Base-by-base conservation (phyloP, 2,888 invertebrate genomes). In the Ichneumoninae sp. region DNA sequence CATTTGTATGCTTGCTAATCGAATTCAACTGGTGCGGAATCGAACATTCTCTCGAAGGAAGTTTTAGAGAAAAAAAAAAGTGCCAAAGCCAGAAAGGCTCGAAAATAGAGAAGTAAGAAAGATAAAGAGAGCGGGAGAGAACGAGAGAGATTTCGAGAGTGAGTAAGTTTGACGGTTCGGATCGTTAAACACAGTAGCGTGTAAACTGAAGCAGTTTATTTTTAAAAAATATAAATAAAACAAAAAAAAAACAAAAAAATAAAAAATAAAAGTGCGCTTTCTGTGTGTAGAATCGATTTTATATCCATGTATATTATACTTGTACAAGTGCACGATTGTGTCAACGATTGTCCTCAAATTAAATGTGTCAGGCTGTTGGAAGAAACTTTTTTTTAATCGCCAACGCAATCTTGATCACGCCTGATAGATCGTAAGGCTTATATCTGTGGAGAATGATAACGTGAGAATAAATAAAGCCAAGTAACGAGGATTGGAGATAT, bases 81-180 rank as follows among this genome's bases (percentile, higher is more conserved):
- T 84, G 84, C 84, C 84, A 84, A 84, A 70, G 81, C 81, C 84
- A 57, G 57, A 50, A 72, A 54, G 80, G 83, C 80, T 83, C 44
- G 75, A 81, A 79, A 36, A 71, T 81, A 81, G 68, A 74, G 65
- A 81, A 62, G 66, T 80, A 81, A 40, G 74, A 79, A 22, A 65
- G 54, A 79, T 19, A 54, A 60, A 74, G 13, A 36, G 54, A 65
- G 60, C 40, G 54, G 33, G 5, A 47, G 33, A 52, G 44, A 44
- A 44, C 33, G 13, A 26, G 68, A 52, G 68, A 62, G 16, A 68
- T 50, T 60, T 65, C 65, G 71, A 66, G 40, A 66, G 40, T 40
- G 60, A 74, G 40, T 65, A 33, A 74, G 62, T 74, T 62, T 47
- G 65, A 36, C 52, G 81, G 70, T 72, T 44, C 70, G 62, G 79